These are phyloP conservation scores for Trichonephila inaurata DNA, from an alignment of 1,140 invertebrate species.

Conservation along the genomic window DNA sequence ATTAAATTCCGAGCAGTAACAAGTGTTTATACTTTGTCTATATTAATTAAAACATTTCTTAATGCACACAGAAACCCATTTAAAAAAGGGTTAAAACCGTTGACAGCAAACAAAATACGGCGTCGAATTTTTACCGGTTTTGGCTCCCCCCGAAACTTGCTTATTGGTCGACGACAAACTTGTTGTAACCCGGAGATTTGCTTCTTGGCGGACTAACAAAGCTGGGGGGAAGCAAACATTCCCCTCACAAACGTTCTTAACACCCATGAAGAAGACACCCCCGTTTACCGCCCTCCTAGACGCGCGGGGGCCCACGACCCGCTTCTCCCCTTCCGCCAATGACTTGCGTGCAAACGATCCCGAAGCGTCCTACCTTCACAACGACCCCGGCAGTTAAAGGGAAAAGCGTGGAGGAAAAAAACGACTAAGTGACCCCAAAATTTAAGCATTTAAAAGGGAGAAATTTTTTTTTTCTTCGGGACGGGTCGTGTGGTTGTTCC, in stretches of 20 bases:
- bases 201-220: conserved; percentile 30
- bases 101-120: not conserved
- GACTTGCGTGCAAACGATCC: conserved; percentile 37
- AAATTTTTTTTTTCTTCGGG: not conserved
- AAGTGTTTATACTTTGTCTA: too few species aligned
- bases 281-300: conserved; percentile 36
- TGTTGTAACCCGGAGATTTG: conserved; percentile 5
- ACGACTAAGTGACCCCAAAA: not conserved
- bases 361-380: not conserved
- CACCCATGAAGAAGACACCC: conserved; percentile 9
- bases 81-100: too few species aligned
- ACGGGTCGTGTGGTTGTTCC: not conserved
- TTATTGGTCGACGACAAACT: conserved; percentile 34
- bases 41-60: too few species aligned
- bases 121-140: not conserved
- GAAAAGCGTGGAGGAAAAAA: conserved; percentile 15
- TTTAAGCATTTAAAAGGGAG: not conserved
- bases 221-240: not conserved
- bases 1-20: too few species aligned
- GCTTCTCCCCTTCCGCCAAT: conserved; percentile 56
- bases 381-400: not conserved
- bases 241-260: not conserved
- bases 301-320: conserved; percentile 67
- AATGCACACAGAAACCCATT: too few species aligned
- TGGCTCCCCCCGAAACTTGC: not conserved